Conservation (phyloP, 2,888 invertebrate genomes). For the Nymphalis c-album region DNA sequence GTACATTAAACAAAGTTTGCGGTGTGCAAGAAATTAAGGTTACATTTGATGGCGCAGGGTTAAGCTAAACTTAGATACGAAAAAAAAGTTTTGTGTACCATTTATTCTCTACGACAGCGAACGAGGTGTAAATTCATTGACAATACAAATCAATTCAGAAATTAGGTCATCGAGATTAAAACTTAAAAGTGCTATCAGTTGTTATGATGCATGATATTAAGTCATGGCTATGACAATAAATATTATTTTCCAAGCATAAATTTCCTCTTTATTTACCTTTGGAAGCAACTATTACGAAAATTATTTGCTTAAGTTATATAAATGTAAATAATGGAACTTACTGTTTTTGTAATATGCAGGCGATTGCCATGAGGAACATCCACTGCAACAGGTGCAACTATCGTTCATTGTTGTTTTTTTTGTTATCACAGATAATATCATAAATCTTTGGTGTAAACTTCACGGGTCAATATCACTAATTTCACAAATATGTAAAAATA, state of each 20-base stretch:
- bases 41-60: conserved; percentile 22
- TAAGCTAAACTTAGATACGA: not conserved
- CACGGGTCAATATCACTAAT: conserved; percentile 34
- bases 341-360: conserved; percentile 50
- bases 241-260: conserved; percentile 4
- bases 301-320: not conserved
- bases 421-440: conserved; percentile 64
- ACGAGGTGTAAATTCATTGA: too few species aligned
- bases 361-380: conserved; percentile 55
- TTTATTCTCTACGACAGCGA: not conserved
- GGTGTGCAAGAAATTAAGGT: conserved; percentile 29
- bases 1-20: conserved; percentile 27
- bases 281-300: not conserved
- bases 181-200: conserved; percentile 31
- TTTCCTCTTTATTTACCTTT: conserved; percentile 1
- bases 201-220: conserved; percentile 12
- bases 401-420: conserved; percentile 54
- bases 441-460: conserved; percentile 53
- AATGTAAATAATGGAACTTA: conserved; percentile 48
- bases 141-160: not conserved
- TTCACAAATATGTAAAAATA: conserved; percentile 43
- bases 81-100: too few species aligned
- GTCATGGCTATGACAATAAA: conserved; percentile 18
- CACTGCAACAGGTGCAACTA: conserved; percentile 56
- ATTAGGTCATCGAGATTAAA: conserved; percentile 36